These are phyloP conservation scores for Zaprionus ghesquierei DNA, from an alignment of 1,140 invertebrate species.

Conservation along the genomic window DNA sequence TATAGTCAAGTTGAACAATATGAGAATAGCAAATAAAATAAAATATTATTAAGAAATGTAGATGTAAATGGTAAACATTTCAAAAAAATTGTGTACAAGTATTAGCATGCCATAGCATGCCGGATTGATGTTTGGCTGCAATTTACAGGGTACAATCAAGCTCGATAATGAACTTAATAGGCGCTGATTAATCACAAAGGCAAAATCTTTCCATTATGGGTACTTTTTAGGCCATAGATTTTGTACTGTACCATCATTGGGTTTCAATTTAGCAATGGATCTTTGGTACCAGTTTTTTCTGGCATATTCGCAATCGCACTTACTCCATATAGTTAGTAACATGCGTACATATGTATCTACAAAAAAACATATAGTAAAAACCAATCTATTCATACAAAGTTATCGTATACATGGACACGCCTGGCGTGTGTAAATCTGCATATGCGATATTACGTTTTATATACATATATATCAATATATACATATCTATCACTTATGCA, in stretches of 20 bases:
- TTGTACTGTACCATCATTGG: no score
- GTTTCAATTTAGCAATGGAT: not conserved
- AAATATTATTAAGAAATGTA: no score
- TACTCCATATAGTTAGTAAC: no score
- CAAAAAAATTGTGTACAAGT: no score
- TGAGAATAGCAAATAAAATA: no score
- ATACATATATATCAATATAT: not conserved
- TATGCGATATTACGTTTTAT: not conserved
- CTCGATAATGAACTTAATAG: slow-evolving; percentile 4
- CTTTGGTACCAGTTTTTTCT: not conserved
- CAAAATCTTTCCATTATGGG: slow-evolving; percentile 1
- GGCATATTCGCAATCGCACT: not conserved
- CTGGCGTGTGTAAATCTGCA: not conserved
- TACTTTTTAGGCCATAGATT: no score
- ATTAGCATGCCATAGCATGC: no score
- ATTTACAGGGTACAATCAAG: slow-evolving; percentile 9
- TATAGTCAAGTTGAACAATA: no score
- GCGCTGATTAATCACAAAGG: slow-evolving; percentile 21
- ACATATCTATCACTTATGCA: not conserved
- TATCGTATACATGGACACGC: not conserved
- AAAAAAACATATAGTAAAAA: not conserved
- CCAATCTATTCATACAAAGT: not conserved
- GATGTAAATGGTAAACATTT: no score
- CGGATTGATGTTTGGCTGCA: no score
- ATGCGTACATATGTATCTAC: no score